Evolutionary conservation across 2,888 invertebrate genomes (phyloP).

Genomic region (Falcaria lacertinaria): DNA sequence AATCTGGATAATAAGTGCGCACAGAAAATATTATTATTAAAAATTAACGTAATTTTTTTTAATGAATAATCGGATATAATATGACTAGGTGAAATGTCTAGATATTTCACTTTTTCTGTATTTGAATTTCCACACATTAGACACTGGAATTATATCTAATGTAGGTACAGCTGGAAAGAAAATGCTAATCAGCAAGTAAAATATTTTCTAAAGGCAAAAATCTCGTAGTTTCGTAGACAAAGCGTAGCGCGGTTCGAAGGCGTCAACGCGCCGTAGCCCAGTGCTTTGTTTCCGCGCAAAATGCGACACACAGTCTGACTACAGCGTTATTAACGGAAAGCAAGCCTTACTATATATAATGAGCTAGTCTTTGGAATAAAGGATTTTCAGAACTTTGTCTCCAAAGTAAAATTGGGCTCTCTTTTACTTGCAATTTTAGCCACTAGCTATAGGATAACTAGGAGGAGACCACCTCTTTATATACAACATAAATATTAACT

Average conservation of each 20-base stretch:
- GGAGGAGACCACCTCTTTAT: too few species aligned
- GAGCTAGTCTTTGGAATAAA: neutral
- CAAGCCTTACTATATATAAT: neutral
- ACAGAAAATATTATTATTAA: conserved; percentile 4
- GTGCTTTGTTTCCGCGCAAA: conserved; percentile 1
- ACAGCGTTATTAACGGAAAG: neutral
- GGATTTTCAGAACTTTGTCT: too few species aligned
- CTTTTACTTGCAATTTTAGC: too few species aligned
- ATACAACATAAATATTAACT: too few species aligned
- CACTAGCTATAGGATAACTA: too few species aligned
- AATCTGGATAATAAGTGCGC: too few species aligned
- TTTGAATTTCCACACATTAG: too few species aligned
- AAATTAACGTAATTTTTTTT: neutral
- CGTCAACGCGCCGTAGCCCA: neutral
- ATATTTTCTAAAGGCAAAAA: neutral
- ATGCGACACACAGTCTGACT: neutral
- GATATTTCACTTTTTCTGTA: too few species aligned
- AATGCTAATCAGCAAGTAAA: neutral
- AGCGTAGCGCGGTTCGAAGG: conserved; percentile 1
- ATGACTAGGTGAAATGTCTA: too few species aligned
- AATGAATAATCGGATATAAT: too few species aligned
- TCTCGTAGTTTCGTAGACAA: neutral
- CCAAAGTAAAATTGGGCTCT: too few species aligned
- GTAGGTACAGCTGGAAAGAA: neutral
- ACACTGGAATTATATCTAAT: too few species aligned